phyloP scores from a whole-genome alignment of 2,888 invertebrate species.

The Tromatobia lineatoria region DNA sequence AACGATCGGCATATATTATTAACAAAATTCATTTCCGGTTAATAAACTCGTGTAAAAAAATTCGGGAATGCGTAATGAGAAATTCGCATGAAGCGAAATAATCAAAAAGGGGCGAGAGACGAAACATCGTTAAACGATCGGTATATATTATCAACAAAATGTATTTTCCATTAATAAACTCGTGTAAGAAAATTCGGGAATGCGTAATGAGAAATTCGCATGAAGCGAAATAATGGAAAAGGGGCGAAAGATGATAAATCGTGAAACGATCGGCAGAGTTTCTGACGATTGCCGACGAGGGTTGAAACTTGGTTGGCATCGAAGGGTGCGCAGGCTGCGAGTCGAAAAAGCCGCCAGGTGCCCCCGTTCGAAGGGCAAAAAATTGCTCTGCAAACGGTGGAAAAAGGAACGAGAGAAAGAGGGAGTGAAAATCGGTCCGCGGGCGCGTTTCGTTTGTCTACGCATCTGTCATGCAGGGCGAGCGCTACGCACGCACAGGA shows the following conservation, averaged over 20 bases:
- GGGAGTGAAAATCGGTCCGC: constrained; percentile 71
- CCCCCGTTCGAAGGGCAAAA: constrained; percentile 46
- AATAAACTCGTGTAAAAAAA: background rate
- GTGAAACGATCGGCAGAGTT: constrained; percentile 42
- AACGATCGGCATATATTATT: constrained; percentile 19
- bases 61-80: background rate
- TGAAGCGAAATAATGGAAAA: background rate
- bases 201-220: background rate
- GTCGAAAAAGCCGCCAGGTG: constrained; percentile 65
- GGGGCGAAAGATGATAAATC: constrained; percentile 18
- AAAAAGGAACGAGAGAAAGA: constrained; percentile 52
- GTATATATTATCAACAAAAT: background rate
- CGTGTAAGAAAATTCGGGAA: background rate
- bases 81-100: background rate
- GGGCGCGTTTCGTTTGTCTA: constrained; percentile 69
- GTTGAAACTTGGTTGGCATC: constrained; percentile 33
- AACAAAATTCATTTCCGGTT: too few species aligned
- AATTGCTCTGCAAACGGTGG: constrained; percentile 45
- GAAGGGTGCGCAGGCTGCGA: constrained; percentile 57
- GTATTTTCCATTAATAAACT: background rate
- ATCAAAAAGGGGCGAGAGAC: background rate
- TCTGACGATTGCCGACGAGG: constrained; percentile 43
- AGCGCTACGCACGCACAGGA: constrained; percentile 22
- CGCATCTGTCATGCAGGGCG: constrained; percentile 78
- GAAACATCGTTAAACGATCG: constrained; percentile 40